Evolutionary conservation across 2,797 vertebrate species (phyloP), one percentile per base, ranked within the genome.

Genomic region (Nannoperca australis): DNA sequence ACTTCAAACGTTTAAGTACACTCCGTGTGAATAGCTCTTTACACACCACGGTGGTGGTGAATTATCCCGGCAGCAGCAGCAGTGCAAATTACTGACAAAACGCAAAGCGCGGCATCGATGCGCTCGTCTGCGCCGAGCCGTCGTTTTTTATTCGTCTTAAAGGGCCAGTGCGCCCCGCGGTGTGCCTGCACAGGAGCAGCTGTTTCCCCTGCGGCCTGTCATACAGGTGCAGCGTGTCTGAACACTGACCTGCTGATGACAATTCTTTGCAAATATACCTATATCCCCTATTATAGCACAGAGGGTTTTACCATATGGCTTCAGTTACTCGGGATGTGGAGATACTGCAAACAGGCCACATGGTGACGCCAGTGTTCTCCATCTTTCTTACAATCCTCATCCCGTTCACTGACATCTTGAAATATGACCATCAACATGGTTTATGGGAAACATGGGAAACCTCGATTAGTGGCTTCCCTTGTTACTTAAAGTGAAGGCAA

Each of bases 111-210:
- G 69, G 77, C 81, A 82, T 70, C 79, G 82, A 87, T 74, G 82
- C 86, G 83, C 76, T 83, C 53, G 13, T 68, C 64, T 80, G 32
- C 10, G 79, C 70, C 61, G 67, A 62, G 71, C 84, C 30, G 73
- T 67, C 47, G 75, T 76, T 27, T 59, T 73, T 84, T 74, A 78
- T 90, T 44, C 49, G 17, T 84, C 92, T 94, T 94, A 93, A 94
- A 94, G 93, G 88, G 91, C 61, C 91, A 93, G 92, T 71, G 3
- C 83, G 24, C 81, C 63, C 11, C 14, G 7, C 38, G 1, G 32
- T 0, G 73, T 2, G 58, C 12, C 11, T 1, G 24, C 18, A 24
- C 7, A 51, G 56, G 44, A 12, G 61, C n/a, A 32, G 27, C 38
- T 36, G 32, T 53, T 50, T 27, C 45, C 67, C n/a, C 30, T 45